These are phyloP conservation scores for Nephrotoma guestfalica DNA, from an alignment of 2,888 invertebrate genomes.

Conservation along the genomic window DNA sequence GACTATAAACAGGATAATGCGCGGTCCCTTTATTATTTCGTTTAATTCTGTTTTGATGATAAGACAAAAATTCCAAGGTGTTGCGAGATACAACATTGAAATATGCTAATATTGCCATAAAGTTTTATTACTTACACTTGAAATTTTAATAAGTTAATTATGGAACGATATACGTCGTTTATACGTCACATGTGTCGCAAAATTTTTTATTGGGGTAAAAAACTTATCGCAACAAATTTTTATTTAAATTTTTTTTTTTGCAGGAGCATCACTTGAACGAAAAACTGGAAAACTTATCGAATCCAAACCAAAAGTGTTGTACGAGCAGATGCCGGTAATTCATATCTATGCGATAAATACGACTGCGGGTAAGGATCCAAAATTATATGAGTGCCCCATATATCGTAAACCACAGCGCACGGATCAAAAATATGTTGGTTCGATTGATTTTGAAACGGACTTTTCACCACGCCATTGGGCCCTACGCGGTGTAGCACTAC, in stretches of 20 bases:
- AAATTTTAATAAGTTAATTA: not conserved
- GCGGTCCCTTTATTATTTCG: not conserved
- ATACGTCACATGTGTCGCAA: not conserved
- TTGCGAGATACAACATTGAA: not conserved
- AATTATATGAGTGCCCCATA: constrained; percentile 90
- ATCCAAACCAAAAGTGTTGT: constrained; percentile 82
- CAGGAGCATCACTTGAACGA: constrained; percentile 72
- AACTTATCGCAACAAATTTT: not conserved
- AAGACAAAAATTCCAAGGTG: not conserved
- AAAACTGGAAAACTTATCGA: constrained; percentile 80
- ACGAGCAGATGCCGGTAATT: constrained; percentile 92
- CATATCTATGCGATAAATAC: constrained; percentile 93
- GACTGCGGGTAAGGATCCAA: constrained; percentile 80
- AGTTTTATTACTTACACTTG: not conserved
- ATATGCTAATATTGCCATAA: not conserved
- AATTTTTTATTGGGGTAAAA: not conserved
- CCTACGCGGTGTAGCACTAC: constrained; percentile 81
- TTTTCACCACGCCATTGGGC: constrained; percentile 92
- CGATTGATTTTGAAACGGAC: constrained; percentile 86
- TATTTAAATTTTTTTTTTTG: constrained; percentile 4
- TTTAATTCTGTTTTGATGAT: not conserved
- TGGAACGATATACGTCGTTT: not conserved
- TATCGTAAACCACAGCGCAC: constrained; percentile 91
- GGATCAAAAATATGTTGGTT: constrained; percentile 89
- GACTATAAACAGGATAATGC: not conserved